phyloP scores from a whole-genome alignment of 2,797 vertebrate species.

The Sarcophilus harrisii region DNA sequence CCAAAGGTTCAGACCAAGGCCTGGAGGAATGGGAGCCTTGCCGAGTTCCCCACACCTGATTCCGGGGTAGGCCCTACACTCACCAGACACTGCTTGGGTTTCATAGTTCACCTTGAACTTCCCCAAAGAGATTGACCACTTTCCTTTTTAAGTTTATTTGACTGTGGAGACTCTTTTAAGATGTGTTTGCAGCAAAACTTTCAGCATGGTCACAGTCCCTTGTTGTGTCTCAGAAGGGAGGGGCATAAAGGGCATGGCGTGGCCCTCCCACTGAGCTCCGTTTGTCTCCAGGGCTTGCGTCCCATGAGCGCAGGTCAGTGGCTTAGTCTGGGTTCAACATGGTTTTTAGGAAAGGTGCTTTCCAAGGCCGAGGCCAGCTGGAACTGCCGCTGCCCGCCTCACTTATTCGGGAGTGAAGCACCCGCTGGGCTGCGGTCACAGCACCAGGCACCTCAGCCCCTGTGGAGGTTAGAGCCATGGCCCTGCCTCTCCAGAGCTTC shows the following conservation, averaged over 20 bases:
- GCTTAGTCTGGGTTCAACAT: background rate
- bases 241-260: fast-evolving
- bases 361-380: background rate
- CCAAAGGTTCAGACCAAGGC: background rate
- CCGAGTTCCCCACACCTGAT: background rate
- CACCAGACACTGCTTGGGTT: background rate
- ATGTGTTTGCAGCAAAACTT: background rate
- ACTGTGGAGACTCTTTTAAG: background rate
- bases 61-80: background rate
- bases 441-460: background rate
- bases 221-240: background rate
- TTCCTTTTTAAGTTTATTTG: background rate
- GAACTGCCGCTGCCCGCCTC: background rate
- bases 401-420: too few relatives aligned
- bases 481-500: background rate
- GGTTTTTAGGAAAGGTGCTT: background rate
- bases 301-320: background rate
- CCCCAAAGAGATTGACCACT: background rate
- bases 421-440: too few relatives aligned
- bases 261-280: background rate
- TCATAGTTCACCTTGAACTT: background rate
- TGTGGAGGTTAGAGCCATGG: background rate
- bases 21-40: background rate
- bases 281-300: background rate
- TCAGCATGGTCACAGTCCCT: background rate